phyloP scores from a whole-genome alignment of 2,888 invertebrate genomes.

The Leucoma salicis region DNA sequence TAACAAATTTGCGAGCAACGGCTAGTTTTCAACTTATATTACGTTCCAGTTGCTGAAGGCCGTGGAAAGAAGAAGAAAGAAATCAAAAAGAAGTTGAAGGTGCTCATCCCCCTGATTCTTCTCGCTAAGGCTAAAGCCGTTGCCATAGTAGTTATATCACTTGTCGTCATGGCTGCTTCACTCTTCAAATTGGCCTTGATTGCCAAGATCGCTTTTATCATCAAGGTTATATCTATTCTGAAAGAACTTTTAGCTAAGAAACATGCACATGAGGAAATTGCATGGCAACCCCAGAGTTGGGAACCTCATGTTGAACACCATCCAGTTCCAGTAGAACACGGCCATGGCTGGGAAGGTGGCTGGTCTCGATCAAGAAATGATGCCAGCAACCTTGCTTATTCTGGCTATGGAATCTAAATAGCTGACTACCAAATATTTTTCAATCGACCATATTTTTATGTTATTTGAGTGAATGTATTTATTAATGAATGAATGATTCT shows the following conservation, averaged over 20 bases:
- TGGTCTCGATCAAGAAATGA: constrained; percentile 71
- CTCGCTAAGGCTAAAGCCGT: constrained; percentile 86
- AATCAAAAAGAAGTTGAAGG: constrained; percentile 73
- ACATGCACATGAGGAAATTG: constrained; percentile 51
- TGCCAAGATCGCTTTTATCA: constrained; percentile 87
- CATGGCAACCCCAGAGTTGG: constrained; percentile 48
- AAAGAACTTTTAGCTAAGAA: constrained; percentile 71
- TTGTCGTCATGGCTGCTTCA: constrained; percentile 86
- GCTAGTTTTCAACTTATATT: too few relatives aligned
- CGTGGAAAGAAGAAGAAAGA: constrained; percentile 89
- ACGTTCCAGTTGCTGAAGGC: constrained; percentile 73
- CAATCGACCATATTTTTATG: neutral
- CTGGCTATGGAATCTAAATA: constrained; percentile 58
- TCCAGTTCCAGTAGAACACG: constrained; percentile 51
- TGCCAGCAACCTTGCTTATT: constrained; percentile 66
- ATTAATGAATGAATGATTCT: constrained; percentile 34
- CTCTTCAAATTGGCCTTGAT: constrained; percentile 87
- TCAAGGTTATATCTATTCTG: constrained; percentile 61
- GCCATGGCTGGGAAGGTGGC: constrained; percentile 62
- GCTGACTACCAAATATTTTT: constrained; percentile 42
- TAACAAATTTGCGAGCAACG: too few relatives aligned
- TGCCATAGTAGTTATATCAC: constrained; percentile 83
- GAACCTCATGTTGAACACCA: constrained; percentile 50
- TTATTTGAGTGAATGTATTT: constrained; percentile 48
- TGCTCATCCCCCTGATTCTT: constrained; percentile 79